Evolutionary conservation across 1,140 invertebrate genomes (phyloP), one percentile per base, ranked within the genome.

Genomic region (Procambarus clarkii): DNA sequence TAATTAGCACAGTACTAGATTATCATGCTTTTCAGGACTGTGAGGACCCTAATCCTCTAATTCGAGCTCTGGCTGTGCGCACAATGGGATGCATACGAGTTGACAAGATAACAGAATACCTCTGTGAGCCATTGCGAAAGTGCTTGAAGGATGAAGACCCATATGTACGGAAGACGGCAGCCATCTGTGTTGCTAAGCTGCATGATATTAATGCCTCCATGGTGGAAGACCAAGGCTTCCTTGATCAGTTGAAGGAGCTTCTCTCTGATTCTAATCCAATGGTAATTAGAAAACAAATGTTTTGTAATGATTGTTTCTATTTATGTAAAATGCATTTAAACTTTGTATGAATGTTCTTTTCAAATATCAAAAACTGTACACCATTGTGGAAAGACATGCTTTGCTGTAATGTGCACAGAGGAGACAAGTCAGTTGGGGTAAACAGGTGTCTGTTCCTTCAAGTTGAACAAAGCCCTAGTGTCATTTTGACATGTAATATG

Each of bases 31-130:
- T 94, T 93, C 95, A 99, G 98, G 99, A 99, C 95, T 99, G 99
- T 95, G 99, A 99, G 96, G 99, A 99, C 95, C 98, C 99, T 18
- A 99, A 99, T 96, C 99, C 99, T 15, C 95, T 99, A 94, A 99
- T 99, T 94, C 96, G 99, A 93, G 99, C 99, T 11, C 95, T 99
- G 93, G 99, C 99, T 92, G 99, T 99, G 69, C 96, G 99, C 76
- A 99, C 99, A 18, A 99, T 99, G 99, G 99, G 99, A 71, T 99
- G 99, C 94, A 99, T 99, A 94, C 96, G 99, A 78, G 99, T 99
- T 78, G 99, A 99, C 95, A 99, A 99, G 95, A 99, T 99, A 93
- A 99, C 99, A 3, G 99, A 99, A 95, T 99, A 99, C 95, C 95
- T 99, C 11, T 99, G 99, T 95, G 99, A 99, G 94, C 99, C 99